Evolutionary conservation across 2,797 vertebrate genomes (phyloP).

Genomic region (Ptychobarbus kaznakovi): DNA sequence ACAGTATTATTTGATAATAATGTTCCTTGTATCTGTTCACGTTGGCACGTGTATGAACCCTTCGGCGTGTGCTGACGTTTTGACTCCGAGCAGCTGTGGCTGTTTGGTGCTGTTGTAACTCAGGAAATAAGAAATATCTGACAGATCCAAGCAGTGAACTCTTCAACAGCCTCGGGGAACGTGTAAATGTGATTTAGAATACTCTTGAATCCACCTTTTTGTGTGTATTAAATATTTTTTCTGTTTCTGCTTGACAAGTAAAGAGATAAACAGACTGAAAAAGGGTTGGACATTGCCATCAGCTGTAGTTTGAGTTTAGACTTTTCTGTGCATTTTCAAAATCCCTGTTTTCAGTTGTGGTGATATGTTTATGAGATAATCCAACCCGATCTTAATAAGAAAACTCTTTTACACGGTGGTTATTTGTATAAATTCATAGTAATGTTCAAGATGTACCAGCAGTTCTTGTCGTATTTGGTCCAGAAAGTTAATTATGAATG

Average conservation of each 20-base stretch:
- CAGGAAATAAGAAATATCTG: conserved; percentile 66
- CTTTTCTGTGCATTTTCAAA: background rate
- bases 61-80: conserved; percentile 15
- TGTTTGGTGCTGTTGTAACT: conserved; percentile 58
- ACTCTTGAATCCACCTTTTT: background rate
- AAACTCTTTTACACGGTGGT: background rate
- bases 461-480: background rate
- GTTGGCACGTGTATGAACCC: background rate
- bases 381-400: background rate
- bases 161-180: background rate
- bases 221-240: too few species aligned
- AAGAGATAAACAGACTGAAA: background rate
- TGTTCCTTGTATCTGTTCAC: background rate
- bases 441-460: background rate
- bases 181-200: conserved; percentile 55
- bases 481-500: background rate
- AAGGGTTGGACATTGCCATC: background rate
- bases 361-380: background rate
- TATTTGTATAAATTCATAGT: background rate
- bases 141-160: background rate
- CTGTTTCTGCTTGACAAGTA: background rate
- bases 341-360: background rate
- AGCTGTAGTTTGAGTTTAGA: background rate
- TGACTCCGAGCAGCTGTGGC: conserved; percentile 44
- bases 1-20: background rate